Evolutionary conservation across 2,797 vertebrate genomes (phyloP).

Genomic region (Gymnothorax reevesii): DNA sequence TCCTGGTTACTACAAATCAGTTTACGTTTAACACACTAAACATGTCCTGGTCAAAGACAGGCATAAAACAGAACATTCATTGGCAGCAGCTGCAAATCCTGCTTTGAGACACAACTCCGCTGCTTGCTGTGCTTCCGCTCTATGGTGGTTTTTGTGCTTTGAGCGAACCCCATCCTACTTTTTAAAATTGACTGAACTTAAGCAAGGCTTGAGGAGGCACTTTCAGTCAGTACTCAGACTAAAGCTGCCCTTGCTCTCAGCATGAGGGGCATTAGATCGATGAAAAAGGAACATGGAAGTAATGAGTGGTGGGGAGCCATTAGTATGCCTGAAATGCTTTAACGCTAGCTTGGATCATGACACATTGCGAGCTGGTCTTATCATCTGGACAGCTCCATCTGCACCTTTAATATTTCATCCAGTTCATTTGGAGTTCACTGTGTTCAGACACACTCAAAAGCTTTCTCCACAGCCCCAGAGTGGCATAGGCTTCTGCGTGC

Average conservation of each 20-base stretch:
- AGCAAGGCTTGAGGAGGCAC: slow-evolving; percentile 57
- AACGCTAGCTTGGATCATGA: slow-evolving; percentile 97
- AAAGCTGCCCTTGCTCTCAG: slow-evolving; percentile 75
- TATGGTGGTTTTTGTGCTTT: slow-evolving; percentile 41
- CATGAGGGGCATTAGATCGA: slow-evolving; percentile 89
- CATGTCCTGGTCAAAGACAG: slow-evolving; percentile 72
- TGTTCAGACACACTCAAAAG: slow-evolving; percentile 82
- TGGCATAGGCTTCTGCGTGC: slow-evolving; percentile 88
- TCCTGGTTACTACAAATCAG: slow-evolving; percentile 74
- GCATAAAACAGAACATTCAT: slow-evolving; percentile 43
- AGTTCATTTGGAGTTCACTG: slow-evolving; percentile 96
- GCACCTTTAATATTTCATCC: slow-evolving; percentile 99
- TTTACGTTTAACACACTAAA: slow-evolving; percentile 45
- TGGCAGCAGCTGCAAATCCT: slow-evolving; percentile 31
- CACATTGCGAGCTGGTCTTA: slow-evolving; percentile 91
- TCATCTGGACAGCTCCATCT: slow-evolving; percentile 99
- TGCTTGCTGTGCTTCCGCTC: slow-evolving; percentile 40
- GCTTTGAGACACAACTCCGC: neutral
- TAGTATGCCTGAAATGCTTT: slow-evolving; percentile 94
- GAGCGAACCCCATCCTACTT: slow-evolving; percentile 2
- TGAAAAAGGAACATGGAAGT: slow-evolving; percentile 90
- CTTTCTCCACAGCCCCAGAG: slow-evolving; percentile 84
- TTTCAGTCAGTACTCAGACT: slow-evolving; percentile 66
- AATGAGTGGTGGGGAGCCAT: slow-evolving; percentile 90
- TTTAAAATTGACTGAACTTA: slow-evolving; percentile 28